Base-by-base conservation (phyloP, 1,140 invertebrate species). In the Conus betulinus region DNA sequence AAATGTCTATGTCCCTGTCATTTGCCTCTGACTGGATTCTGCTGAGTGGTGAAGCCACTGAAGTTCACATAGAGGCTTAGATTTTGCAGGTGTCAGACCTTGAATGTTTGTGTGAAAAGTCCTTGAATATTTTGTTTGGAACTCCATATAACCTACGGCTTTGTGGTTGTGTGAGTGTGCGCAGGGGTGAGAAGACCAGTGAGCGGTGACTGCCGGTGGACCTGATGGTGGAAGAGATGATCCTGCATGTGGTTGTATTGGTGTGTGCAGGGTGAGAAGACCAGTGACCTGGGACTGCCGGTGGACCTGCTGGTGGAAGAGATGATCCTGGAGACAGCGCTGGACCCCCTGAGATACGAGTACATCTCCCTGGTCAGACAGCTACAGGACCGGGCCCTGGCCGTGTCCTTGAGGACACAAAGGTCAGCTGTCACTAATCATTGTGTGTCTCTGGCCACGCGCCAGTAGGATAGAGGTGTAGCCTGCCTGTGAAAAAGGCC, bases 251-350 rank as follows among this genome's bases (percentile, higher is more conserved):
- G 39, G 39, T 39, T 39, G 39, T 39, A 39, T n/a, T 20, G 11
- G 23, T 71, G 67, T 11, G 6, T 51, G 1, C 87, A 82, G 83
- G 84, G 88, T 17, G 53, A 85, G 25, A 52, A 25, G 39, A 55
- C 52, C 11, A 11, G 52, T 1, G 87, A 85, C 8, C 57, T 60
- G 8, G 89, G 90, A 27, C 67, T 91, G 39, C 91, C 93, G 17
- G 88, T 93, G 25, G 93, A 93, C 84, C 71, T 93, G 20, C 88
- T 93, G 51, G 74, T 93, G 55, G 93, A 93, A 67, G 91, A 89
- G 52, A 83, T 88, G 17, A 90, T 92, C 20, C 85, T 91, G 71
- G 93, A 93, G 83, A 92, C 91, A 17, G 92, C 93, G 2, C 87
- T 93, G 78, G 93, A 93, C 57, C 93, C 93, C 8, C 82, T 89